These are phyloP conservation scores for Clistopyga incitator DNA, from an alignment of 2,888 invertebrate species.

Conservation along the genomic window DNA sequence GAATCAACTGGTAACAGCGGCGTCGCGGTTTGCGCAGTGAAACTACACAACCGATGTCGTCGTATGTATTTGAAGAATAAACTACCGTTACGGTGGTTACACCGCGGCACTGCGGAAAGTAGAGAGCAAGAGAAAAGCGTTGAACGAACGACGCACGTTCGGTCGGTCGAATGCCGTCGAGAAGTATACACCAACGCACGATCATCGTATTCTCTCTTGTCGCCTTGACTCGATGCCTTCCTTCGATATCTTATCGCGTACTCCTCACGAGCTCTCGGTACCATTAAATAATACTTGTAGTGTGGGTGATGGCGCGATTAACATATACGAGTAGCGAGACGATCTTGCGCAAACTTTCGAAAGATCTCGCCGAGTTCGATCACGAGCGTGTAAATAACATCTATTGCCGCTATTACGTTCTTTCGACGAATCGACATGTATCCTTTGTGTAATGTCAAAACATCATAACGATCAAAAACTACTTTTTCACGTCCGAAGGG, in stretches of 20 bases:
- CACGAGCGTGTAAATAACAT: background rate
- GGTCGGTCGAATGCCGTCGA: conserved; percentile 1
- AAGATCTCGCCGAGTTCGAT: background rate
- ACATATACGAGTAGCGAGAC: background rate
- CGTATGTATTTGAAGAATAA: conserved; percentile 31
- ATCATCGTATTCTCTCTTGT: conserved; percentile 39
- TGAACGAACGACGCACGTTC: background rate
- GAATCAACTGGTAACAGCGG: too few relatives aligned
- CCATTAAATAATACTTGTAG: conserved; percentile 25
- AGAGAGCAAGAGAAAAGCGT: background rate
- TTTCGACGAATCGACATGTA: background rate
- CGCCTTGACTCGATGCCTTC: conserved; percentile 32
- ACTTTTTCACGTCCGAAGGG: background rate
- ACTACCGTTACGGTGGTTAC: conserved; percentile 48
- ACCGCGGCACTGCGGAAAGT: conserved; percentile 24
- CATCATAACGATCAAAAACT: too few relatives aligned
- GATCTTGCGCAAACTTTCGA: background rate
- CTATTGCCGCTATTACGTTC: background rate
- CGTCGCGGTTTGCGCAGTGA: background rate
- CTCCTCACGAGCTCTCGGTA: conserved; percentile 26
- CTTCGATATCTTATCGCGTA: conserved; percentile 28
- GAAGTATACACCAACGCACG: conserved; percentile 13
- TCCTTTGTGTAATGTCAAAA: background rate
- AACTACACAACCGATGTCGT: conserved; percentile 19
- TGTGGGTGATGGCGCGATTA: background rate